A percentile compares a stretch with the other conserved stretches of the same genome.
These are phyloP conservation scores for Hartigia nigra DNA, from an alignment of 2,888 invertebrate genomes.

Conservation along the genomic window DNA sequence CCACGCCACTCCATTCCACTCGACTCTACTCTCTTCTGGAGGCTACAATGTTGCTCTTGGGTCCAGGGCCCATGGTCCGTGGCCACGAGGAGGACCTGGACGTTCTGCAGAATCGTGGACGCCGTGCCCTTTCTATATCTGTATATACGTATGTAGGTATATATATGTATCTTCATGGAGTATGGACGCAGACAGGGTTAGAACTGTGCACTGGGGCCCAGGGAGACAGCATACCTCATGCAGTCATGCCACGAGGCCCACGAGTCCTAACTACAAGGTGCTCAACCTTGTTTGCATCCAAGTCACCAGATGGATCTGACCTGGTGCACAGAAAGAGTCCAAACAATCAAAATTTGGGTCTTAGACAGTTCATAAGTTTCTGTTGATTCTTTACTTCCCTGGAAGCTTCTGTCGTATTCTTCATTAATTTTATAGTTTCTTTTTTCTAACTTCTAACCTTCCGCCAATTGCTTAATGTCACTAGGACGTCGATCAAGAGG, in stretches of 20 bases:
- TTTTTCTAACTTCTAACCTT: background rate
- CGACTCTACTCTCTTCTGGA: conserved; percentile 3
- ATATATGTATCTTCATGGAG: conserved; percentile 1
- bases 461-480: background rate
- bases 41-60: conserved; percentile 22
- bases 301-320: conserved; percentile 11
- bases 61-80: conserved; percentile 11
- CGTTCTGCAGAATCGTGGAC: conserved; percentile 29
- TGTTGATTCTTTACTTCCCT: background rate
- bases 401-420: background rate
- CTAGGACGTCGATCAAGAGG: background rate
- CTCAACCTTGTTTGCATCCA: conserved; percentile 57
- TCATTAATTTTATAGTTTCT: background rate
- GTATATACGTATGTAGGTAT: background rate
- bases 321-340: background rate
- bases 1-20: conserved; percentile 27
- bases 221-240: conserved; percentile 37
- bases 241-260: conserved; percentile 45
- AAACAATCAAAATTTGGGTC: background rate
- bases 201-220: conserved; percentile 12
- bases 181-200: background rate
- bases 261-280: conserved; percentile 46
- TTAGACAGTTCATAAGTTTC: background rate
- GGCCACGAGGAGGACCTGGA: conserved; percentile 10
- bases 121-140: conserved; percentile 5